Evolutionary conservation across 2,797 vertebrate species (phyloP).

Genomic region (Hozukius guyotensis): DNA sequence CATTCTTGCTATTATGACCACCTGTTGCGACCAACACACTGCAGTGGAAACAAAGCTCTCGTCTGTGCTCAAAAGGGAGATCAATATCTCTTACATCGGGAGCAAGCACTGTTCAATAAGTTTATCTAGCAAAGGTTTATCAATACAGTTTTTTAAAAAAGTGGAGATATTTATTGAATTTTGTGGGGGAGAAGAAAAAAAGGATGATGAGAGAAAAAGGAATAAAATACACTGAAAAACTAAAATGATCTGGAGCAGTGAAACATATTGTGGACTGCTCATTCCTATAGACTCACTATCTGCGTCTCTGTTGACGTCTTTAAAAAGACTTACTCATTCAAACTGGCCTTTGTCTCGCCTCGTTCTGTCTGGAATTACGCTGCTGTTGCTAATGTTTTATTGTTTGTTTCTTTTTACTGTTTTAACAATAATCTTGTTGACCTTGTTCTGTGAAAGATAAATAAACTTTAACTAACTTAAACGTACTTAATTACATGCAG

Average conservation of each 20-base stretch:
- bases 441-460: background rate
- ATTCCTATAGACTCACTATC: background rate
- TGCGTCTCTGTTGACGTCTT: background rate
- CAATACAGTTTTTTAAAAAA: slow-evolving; percentile 7
- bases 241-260: background rate
- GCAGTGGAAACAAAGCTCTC: background rate
- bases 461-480: background rate
- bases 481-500: background rate
- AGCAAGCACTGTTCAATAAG: background rate
- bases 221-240: background rate
- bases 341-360: background rate
- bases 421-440: background rate
- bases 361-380: background rate
- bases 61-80: background rate
- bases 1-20: background rate
- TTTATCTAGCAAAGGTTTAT: background rate
- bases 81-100: slow-evolving; percentile 10
- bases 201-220: background rate
- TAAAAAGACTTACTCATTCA: background rate
- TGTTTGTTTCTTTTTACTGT: background rate
- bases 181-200: background rate
- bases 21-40: background rate
- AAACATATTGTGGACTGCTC: background rate
- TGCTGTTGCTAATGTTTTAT: background rate
- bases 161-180: background rate